These are phyloP conservation scores for Takifugu rubripes DNA, from an alignment of 2,797 vertebrate genomes.

Conservation along the genomic window DNA sequence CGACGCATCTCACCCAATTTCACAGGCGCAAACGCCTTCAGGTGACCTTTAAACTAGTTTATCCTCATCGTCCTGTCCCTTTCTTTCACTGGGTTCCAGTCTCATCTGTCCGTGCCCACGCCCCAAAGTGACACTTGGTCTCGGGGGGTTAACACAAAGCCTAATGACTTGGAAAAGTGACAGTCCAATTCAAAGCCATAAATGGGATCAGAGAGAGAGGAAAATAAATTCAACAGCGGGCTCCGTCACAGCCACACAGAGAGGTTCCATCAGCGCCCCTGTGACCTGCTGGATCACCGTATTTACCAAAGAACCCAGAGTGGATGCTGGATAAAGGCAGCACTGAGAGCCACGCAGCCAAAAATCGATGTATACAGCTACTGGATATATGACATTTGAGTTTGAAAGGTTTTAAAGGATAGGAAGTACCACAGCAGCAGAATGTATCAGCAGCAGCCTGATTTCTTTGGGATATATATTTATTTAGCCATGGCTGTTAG, in stretches of 20 bases:
- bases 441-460: slow-evolving; percentile 1
- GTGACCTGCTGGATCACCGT: slow-evolving; percentile 6
- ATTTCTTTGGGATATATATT: slow-evolving; percentile 1
- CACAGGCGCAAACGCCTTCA: slow-evolving; percentile 31
- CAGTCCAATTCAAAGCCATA: slow-evolving; percentile 23
- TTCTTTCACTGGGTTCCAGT: slow-evolving; percentile 16
- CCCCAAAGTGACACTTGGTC: slow-evolving; percentile 43
- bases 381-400: no score
- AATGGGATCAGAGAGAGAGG: slow-evolving; percentile 10
- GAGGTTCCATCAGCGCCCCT: slow-evolving; percentile 32
- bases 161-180: slow-evolving; percentile 51
- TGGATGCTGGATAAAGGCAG: slow-evolving; percentile 6
- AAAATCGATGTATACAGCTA: no score
- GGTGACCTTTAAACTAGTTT: slow-evolving; percentile 44
- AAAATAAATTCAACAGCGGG: slow-evolving; percentile 25
- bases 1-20: slow-evolving; percentile 36
- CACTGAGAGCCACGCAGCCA: neutral
- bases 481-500: slow-evolving; percentile 16
- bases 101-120: slow-evolving; percentile 31
- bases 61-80: slow-evolving; percentile 26
- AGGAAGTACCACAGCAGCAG: slow-evolving; percentile 4
- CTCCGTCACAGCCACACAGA: slow-evolving; percentile 4
- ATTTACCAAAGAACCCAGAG: slow-evolving; percentile 12
- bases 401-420: neutral
- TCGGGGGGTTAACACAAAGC: slow-evolving; percentile 25